Base-by-base conservation (phyloP, 1,140 invertebrate species). In the Cryptotermes secundus region DNA sequence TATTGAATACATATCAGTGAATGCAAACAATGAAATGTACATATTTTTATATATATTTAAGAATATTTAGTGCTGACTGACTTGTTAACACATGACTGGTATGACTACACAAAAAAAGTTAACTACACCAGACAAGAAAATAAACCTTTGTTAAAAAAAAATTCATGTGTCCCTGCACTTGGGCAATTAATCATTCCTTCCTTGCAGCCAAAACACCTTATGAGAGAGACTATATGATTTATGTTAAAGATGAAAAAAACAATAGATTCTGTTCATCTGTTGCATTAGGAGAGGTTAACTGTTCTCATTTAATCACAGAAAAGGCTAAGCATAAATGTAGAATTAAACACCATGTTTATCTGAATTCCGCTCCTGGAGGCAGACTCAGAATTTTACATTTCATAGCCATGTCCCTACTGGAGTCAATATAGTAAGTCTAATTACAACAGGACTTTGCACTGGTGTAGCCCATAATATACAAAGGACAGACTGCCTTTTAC, bases 11-110 rank as follows among this genome's bases (percentile, higher is more conserved):
- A 14, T 72, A 72, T 72, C 59, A 31, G 59, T 72, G 59, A 72
- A 72, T 72, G 59, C 59, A 72, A 72, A 72, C 31, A 72, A 72
- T 72, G 59, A 72, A 72, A 72, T 72, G n/a, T 72, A 72, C 59
- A 72, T 16, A n/a, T 72, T 72, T 72, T 31, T 72, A 72, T 72
- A 72, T 72, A 72, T 72, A 9, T 72, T 72, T 72, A 72, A 72
- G 59, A 72, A 72, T 72, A 31, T 72, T 31, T 72, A 72, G 59
- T 72, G 59, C 59, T 72, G 26, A 72, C 9, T 31, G 59, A 72
- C n/a, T n/a, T 72, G 59, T 72, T 72, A 72, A 72, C 59, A n/a
- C n/a, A 72, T 72, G n/a, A 72, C 59, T 72, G 59, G 1, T 9
- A 72, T 72, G 26, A 72, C 59, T 72, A 72, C n/a, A 72, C 31